Evolutionary conservation across 2,797 vertebrate genomes (phyloP).

Genomic region (Melanotaenia boesemani): DNA sequence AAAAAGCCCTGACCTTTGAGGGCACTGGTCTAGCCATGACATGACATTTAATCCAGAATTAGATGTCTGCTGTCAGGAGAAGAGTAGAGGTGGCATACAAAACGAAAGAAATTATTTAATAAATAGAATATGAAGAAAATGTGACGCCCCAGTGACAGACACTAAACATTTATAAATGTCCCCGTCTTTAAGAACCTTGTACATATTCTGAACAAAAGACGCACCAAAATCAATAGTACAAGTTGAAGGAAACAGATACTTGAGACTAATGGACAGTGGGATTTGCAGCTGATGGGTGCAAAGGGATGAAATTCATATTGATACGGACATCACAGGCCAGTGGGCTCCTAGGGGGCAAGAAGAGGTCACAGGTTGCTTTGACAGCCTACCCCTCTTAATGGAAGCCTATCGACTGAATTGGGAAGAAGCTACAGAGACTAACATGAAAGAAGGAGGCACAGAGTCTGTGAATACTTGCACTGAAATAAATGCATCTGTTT

Average conservation of each 20-base stretch:
- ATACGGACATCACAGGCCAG: constrained; percentile 84
- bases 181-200: constrained; percentile 76
- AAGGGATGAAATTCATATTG: constrained; percentile 89
- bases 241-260: constrained; percentile 88
- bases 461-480: constrained; percentile 74
- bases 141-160: constrained; percentile 53
- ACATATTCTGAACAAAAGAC: constrained; percentile 75
- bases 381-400: constrained; percentile 91
- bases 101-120: constrained; percentile 40
- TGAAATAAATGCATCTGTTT: constrained; percentile 37
- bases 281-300: constrained; percentile 83
- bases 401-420: constrained; percentile 90
- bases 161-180: constrained; percentile 38
- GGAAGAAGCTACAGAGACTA: constrained; percentile 83
- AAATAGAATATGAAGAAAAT: constrained; percentile 28
- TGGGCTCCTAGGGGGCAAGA: constrained; percentile 76
- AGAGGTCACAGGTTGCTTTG: constrained; percentile 86
- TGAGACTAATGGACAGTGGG: constrained; percentile 91
- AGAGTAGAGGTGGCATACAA: constrained; percentile 27
- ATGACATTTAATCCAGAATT: constrained; percentile 40
- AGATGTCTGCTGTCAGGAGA: constrained; percentile 25
- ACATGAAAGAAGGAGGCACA: constrained; percentile 81
- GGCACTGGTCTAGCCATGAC: constrained; percentile 28
- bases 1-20: constrained; percentile 76
- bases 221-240: constrained; percentile 86